Evolutionary conservation across 1,140 invertebrate genomes (phyloP), one percentile per base, ranked within the genome.

Genomic region (Lasaia peninsularis): DNA sequence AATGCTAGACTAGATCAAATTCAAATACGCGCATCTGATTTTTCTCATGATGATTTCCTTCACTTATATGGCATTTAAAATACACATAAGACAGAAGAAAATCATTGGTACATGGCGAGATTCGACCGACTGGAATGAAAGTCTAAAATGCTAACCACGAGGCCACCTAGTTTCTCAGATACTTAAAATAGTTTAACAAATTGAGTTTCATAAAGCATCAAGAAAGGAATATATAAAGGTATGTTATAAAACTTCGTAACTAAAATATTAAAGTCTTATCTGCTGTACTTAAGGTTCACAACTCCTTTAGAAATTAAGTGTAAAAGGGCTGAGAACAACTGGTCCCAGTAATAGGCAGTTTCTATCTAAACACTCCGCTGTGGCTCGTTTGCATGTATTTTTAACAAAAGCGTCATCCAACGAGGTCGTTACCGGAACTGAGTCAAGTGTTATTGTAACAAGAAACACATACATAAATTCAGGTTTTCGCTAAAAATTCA

Each of bases 361-460:
- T 48, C 40, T 48, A 48, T 48, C 40, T 48, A 48, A 48, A 48
- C 40, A 48, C 40, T 20, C 40, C 40, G 40, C 20, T 48, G 40
- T 21, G 40, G 40, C 9, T 48, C 40, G 40, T 48, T 48, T 48
- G 18, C 16, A 48, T 48, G 40, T 48, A 48, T 48, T 48, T 48
- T 48, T 48, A 48, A 48, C 40, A 48, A 48, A 48, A 48, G 40
- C 40, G 40, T 48, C 40, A 48, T 48, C 40, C 40, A 10, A 48
- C 40, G 40, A 48, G 40, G 40, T 48, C 40, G 40, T 48, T 48
- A 48, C 40, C 5, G 10, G 16, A 48, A 48, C 40, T 48, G 40
- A 48, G 40, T 48, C 40, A 48, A 48, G 40, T 48, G 18, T 48
- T 48, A 48, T 48, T 20, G 16, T 48, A 48, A 48, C 40, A 48